Conservation (phyloP, 2,888 invertebrate genomes). For the Acanthosepion esculentum region DNA sequence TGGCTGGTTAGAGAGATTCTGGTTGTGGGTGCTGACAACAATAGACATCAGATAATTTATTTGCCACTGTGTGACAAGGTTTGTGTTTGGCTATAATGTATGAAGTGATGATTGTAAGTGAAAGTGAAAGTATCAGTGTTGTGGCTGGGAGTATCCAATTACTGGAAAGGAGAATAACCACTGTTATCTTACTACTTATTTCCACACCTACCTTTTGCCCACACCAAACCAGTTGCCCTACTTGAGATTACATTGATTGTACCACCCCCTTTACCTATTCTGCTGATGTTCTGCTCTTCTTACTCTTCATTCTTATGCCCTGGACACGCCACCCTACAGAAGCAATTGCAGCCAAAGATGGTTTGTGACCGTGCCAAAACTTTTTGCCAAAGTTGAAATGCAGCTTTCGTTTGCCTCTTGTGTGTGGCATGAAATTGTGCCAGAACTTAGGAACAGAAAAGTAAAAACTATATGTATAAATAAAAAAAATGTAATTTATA, state of each 20-base stretch:
- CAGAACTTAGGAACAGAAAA: not conserved
- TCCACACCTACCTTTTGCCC: not conserved
- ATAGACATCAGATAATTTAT: not conserved
- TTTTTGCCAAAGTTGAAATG: conserved; percentile 33
- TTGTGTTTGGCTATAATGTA: not conserved
- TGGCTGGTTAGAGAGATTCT: not conserved
- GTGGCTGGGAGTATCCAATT: not conserved
- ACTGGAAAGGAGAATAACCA: not conserved
- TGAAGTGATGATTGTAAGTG: not conserved
- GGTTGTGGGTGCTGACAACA: not conserved
- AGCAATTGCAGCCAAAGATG: conserved; percentile 18
- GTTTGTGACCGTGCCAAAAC: not conserved
- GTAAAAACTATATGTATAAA: too few relatives aligned
- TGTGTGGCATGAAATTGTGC: not conserved
- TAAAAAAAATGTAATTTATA: too few relatives aligned
- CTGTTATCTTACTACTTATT: conserved; percentile 9
- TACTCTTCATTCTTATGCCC: not conserved
- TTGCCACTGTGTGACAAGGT: not conserved
- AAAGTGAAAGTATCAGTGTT: not conserved
- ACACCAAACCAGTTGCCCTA: not conserved
- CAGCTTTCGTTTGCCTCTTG: conserved; percentile 11
- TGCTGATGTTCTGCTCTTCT: not conserved
- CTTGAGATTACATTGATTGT: not conserved
- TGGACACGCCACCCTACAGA: conserved; percentile 14
- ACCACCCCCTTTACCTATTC: not conserved